phyloP scores from a whole-genome alignment of 2,888 invertebrate species.

The Drosophila fulvimacula region DNA sequence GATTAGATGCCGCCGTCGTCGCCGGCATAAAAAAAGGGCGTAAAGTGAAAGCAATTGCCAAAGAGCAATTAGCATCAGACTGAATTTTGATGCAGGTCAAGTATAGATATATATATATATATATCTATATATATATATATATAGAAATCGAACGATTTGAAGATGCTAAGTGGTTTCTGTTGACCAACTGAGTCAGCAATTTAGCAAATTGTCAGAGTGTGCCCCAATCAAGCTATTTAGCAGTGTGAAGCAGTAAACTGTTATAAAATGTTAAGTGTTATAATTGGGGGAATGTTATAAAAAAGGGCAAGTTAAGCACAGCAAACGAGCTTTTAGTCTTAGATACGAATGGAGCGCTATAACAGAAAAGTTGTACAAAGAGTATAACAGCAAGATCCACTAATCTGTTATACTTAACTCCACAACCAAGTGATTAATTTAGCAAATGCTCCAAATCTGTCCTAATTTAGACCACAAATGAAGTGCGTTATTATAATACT shows the following conservation, averaged over 20 bases:
- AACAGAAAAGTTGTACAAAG: neutral
- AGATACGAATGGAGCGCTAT: too few species aligned
- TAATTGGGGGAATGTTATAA: neutral
- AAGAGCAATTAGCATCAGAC: slow-evolving; percentile 49
- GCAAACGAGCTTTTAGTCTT: too few species aligned
- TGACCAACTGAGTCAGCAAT: slow-evolving; percentile 30
- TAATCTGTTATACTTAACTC: neutral
- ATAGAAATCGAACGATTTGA: slow-evolving; percentile 3
- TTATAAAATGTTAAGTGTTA: neutral
- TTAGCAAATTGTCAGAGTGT: slow-evolving; percentile 22
- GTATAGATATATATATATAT: neutral
- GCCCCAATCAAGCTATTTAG: slow-evolving; percentile 10
- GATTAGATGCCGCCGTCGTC: slow-evolving; percentile 14
- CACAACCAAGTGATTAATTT: neutral
- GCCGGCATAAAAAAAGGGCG: slow-evolving; percentile 3
- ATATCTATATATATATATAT: neutral
- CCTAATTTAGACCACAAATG: neutral
- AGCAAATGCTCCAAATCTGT: neutral
- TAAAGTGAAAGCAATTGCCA: slow-evolving; percentile 52
- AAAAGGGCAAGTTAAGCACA: too few species aligned
- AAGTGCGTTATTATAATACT: neutral
- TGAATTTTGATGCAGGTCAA: slow-evolving; percentile 33
- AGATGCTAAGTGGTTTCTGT: slow-evolving; percentile 39
- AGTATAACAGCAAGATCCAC: neutral
- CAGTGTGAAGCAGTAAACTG: neutral